Conservation (phyloP, 2,113 vertebrate species). For the Pardalotus punctatus region DNA sequence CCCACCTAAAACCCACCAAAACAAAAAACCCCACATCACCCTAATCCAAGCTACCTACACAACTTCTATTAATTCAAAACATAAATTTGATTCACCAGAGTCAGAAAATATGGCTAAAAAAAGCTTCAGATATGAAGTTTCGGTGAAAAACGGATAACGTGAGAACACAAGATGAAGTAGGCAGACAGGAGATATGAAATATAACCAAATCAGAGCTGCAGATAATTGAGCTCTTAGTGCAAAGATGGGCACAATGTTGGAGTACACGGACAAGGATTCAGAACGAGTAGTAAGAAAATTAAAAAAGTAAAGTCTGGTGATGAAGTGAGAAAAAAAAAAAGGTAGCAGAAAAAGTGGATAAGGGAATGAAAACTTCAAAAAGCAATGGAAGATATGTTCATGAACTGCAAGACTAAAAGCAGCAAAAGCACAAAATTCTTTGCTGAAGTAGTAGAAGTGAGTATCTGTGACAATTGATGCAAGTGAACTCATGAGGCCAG, state of each 20-base stretch:
- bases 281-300: background rate
- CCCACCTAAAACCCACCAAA: background rate
- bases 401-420: background rate
- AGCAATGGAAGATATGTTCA: background rate
- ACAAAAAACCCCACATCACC: rapidly evolving
- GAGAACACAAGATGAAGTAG: background rate
- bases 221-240: background rate
- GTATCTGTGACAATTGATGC: background rate
- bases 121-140: background rate
- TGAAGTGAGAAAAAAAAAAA: background rate
- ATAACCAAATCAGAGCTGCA: background rate
- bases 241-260: background rate
- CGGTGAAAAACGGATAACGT: background rate
- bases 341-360: background rate
- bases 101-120: background rate
- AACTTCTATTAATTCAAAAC: background rate
- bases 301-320: background rate
- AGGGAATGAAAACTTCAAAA: background rate
- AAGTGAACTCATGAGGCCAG: background rate
- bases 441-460: background rate
- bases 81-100: background rate
- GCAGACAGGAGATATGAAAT: background rate
- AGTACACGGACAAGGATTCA: rapidly evolving
- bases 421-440: background rate
- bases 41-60: background rate